These are phyloP conservation scores for Drosophila sp. DNA, from an alignment of 1,140 invertebrate species.

Conservation along the genomic window DNA sequence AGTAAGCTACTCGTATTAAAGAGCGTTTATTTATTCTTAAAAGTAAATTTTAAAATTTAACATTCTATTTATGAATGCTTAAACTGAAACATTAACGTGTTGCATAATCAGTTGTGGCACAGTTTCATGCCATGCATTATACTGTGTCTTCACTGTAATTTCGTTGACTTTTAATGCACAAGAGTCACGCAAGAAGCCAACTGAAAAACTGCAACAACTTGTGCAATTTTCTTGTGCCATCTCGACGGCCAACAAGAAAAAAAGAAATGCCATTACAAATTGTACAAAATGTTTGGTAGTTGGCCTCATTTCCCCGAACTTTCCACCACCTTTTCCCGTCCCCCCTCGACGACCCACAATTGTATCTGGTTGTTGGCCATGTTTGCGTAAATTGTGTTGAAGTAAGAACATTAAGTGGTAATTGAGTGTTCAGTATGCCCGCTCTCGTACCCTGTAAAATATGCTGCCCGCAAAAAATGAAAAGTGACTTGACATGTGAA, in stretches of 20 bases:
- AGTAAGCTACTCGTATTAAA: neutral
- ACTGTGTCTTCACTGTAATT: constrained; percentile 18
- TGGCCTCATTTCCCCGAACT: neutral
- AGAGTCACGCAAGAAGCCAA: constrained; percentile 45
- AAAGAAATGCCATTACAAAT: constrained; percentile 71
- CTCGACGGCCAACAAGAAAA: constrained; percentile 33
- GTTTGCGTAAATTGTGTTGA: constrained; percentile 77
- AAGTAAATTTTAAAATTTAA: too few species aligned
- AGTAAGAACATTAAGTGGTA: constrained; percentile 76
- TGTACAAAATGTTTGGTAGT: constrained; percentile 55
- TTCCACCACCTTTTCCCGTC: neutral
- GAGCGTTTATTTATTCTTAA: too few species aligned
- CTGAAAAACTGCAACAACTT: constrained; percentile 43
- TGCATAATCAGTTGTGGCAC: too few species aligned
- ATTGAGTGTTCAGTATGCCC: constrained; percentile 60
- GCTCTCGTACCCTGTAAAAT: constrained; percentile 62
- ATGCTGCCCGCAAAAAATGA: constrained; percentile 28
- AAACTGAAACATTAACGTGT: neutral
- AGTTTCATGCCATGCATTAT: neutral
- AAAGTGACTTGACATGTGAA: constrained; percentile 27
- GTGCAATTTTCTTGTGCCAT: constrained; percentile 45
- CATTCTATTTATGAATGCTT: too few species aligned
- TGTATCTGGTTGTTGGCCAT: constrained; percentile 30
- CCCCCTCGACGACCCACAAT: neutral
- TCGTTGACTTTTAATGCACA: constrained; percentile 42